Percentiles rank a stretch among this genome's conserved stretches.
Evolutionary conservation across 2,113 vertebrate genomes (phyloP).

Genomic region (Tragelaphus imberbis): DNA sequence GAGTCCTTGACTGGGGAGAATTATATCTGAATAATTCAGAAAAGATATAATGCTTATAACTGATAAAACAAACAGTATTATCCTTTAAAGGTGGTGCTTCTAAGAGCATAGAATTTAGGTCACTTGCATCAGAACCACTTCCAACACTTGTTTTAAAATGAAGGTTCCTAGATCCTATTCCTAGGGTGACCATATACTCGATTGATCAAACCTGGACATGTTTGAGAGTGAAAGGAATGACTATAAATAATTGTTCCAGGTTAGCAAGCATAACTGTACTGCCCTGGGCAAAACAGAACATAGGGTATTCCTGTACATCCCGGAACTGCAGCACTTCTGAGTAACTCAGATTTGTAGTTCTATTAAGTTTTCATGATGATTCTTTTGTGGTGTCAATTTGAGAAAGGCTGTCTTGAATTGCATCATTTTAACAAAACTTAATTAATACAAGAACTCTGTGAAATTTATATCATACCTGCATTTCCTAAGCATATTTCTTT

Average conservation of each 20-base stretch:
- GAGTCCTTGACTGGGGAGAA: background rate
- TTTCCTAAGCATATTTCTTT: background rate
- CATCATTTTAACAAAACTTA: slow-evolving; percentile 2
- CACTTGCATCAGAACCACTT: background rate
- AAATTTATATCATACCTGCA: background rate
- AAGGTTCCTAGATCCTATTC: background rate
- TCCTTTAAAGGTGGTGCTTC: background rate
- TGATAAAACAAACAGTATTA: background rate
- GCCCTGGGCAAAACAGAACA: background rate
- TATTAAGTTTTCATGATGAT: background rate
- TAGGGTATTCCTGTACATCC: background rate
- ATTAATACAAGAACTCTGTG: background rate
- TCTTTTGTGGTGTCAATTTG: background rate
- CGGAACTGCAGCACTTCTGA: background rate
- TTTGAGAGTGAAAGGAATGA: background rate
- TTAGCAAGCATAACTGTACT: background rate
- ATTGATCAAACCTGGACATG: background rate
- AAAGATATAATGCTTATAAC: background rate
- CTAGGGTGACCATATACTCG: background rate
- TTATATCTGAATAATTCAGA: background rate
- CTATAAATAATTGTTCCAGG: background rate
- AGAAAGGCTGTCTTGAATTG: background rate
- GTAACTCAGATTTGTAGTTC: background rate
- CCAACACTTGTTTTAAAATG: background rate
- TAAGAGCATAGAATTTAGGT: background rate